A percentile compares a stretch with the other conserved stretches of the same genome.
Evolutionary conservation across 2,797 vertebrate species (phyloP).

Genomic region (Myripristis murdjan): DNA sequence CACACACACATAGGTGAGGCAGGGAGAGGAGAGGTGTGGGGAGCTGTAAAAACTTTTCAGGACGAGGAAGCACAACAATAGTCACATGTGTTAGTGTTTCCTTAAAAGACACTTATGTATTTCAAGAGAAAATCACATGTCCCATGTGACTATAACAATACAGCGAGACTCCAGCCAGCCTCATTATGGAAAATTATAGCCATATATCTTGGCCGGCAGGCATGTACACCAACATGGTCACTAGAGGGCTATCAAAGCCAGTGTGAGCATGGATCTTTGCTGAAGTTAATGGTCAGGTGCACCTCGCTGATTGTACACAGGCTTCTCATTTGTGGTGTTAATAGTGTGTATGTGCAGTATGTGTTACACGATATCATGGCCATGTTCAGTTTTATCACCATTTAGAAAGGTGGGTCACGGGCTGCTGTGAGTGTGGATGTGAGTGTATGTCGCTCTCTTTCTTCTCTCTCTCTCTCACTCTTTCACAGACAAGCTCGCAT

Average conservation of each 20-base stretch:
- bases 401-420: conserved; percentile 38
- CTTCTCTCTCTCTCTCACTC: background rate
- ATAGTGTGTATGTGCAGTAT: conserved; percentile 37
- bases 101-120: conserved; percentile 21
- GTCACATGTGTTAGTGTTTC: conserved; percentile 22
- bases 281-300: conserved; percentile 66
- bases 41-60: conserved; percentile 44
- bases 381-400: conserved; percentile 37
- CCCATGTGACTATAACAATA: conserved; percentile 46
- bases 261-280: conserved; percentile 16
- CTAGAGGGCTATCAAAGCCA: conserved; percentile 78
- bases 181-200: conserved; percentile 60
- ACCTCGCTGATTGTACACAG: conserved; percentile 32
- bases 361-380: conserved; percentile 45
- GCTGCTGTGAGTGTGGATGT: conserved; percentile 7
- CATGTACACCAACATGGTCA: conserved; percentile 62
- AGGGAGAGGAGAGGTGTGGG: conserved; percentile 4
- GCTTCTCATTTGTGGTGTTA: conserved; percentile 59
- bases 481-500: background rate
- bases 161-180: conserved; percentile 34
- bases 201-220: conserved; percentile 55
- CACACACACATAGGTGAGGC: conserved; percentile 28
- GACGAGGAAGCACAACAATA: conserved; percentile 40
- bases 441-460: background rate
- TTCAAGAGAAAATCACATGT: conserved; percentile 12